Evolutionary conservation across 2,888 invertebrate genomes (phyloP).

Genomic region (Nipponacmea schrenckii): DNA sequence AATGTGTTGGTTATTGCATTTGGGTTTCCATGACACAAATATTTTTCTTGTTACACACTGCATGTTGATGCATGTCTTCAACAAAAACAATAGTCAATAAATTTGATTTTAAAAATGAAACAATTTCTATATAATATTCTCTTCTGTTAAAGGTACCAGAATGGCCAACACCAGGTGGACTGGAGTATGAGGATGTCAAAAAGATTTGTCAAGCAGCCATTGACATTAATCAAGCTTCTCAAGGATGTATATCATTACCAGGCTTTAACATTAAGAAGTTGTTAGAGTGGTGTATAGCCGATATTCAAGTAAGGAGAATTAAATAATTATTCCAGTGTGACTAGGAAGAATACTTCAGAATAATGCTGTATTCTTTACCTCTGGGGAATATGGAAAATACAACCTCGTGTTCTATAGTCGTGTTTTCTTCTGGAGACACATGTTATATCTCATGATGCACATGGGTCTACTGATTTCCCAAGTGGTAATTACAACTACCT

Average conservation of each 20-base stretch:
- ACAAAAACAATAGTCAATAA: neutral
- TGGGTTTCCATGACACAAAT: neutral
- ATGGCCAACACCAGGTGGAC: conserved; percentile 35
- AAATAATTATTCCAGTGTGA: neutral
- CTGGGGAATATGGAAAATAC: too few relatives aligned
- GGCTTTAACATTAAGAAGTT: conserved; percentile 27
- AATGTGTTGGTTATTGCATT: too few relatives aligned
- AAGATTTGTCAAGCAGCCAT: conserved; percentile 24
- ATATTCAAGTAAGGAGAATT: conserved; percentile 45
- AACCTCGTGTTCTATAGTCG: too few relatives aligned
- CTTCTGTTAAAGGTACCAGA: conserved; percentile 7
- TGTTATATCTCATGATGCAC: too few relatives aligned
- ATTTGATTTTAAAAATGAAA: neutral
- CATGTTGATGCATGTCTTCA: neutral
- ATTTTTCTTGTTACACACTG: neutral
- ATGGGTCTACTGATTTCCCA: too few relatives aligned
- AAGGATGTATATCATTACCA: conserved; percentile 16
- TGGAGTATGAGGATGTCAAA: conserved; percentile 27
- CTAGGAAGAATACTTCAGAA: too few relatives aligned
- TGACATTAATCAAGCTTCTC: conserved; percentile 12
- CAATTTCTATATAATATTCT: neutral
- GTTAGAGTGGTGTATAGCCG: conserved; percentile 44
- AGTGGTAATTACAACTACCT: too few relatives aligned
- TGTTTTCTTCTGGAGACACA: too few relatives aligned
- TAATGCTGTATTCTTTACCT: too few relatives aligned